Base-by-base conservation (phyloP, 2,113 vertebrate species). In the Hylia prasina region DNA sequence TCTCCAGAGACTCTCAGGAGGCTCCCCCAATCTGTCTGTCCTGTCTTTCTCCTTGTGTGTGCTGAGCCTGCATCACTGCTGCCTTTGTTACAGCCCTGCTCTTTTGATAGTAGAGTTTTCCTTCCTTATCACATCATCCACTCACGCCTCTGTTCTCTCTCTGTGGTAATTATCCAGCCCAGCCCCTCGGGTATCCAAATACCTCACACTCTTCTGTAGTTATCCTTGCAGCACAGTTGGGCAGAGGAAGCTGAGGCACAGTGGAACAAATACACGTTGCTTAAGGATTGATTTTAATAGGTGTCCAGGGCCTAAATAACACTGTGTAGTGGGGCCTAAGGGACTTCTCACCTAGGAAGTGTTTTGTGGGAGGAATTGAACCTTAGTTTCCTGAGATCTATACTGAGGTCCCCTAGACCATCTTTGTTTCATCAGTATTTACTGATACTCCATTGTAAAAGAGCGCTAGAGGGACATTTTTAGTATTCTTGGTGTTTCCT, bases 161-260 rank as follows among this genome's bases (percentile, higher is more conserved):
- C 90, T 89, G 79, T 83, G 92, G 93, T 97, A 96, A 96, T 96
- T 97, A 96, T 93, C 71, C 88, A 90, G 76, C 68, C 90, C 69
- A 80, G 69, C 92, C 96, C 88, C 94, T 78, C 0, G 85, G 72
- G 93, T 81, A 71, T 90, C 71, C 18, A 3, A 76, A 68, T 94
- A 93, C 94, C 96, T 97, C 94, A 96, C 96, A 96, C 93, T 94
- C 94, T 96, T 35, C 96, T 96, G 96, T 96, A 93, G 90, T 96
- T 96, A 95, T 95, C 92, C 95, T 96, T 82, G 68, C 89, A 96
- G 92, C 90, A 96, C 96, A 97, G 94, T 95, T 96, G 96, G 94
- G 85, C 89, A 94, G 94, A 89, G 93, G 86, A 93, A 96, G 90
- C 96, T 88, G 93, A 96, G 88, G 93, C 93, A 66, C 94, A 96